Conservation (phyloP, 2,888 invertebrate species). For the Athripsodes cinereus region DNA sequence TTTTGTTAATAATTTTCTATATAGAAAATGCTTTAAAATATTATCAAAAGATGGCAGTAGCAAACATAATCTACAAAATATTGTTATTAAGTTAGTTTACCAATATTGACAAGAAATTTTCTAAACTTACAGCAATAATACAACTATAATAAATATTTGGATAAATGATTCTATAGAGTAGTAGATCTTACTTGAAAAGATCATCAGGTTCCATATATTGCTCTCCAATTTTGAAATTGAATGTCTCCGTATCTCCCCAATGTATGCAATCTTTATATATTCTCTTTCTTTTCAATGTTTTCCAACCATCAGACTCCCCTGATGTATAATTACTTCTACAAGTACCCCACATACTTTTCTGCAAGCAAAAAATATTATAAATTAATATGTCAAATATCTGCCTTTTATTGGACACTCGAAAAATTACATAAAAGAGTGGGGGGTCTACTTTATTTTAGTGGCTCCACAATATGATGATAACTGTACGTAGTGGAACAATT, state of each 20-base stretch:
- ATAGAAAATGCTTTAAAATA: no score
- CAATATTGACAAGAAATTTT: no score
- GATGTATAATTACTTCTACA: constrained; percentile 15
- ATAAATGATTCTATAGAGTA: no score
- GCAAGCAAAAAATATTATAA: neutral
- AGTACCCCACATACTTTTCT: constrained; percentile 18
- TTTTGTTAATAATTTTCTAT: neutral
- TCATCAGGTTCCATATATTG: constrained; percentile 1
- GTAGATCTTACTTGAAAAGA: constrained; percentile 11
- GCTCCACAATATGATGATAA: neutral
- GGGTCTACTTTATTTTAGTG: neutral
- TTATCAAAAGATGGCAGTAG: no score
- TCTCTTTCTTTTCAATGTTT: constrained; percentile 9
- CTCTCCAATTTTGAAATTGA: neutral
- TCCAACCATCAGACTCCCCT: constrained; percentile 20
- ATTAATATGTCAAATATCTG: no score
- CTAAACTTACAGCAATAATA: no score
- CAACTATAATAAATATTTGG: no score
- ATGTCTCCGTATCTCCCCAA: constrained; percentile 2
- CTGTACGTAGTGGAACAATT: no score
- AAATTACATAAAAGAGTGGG: no score
- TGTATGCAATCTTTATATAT: constrained; percentile 12
- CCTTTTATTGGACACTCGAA: no score
- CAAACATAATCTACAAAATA: no score
- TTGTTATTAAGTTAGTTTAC: no score